Conservation (phyloP, 2,888 invertebrate species). For the Drosophila sordidula region DNA sequence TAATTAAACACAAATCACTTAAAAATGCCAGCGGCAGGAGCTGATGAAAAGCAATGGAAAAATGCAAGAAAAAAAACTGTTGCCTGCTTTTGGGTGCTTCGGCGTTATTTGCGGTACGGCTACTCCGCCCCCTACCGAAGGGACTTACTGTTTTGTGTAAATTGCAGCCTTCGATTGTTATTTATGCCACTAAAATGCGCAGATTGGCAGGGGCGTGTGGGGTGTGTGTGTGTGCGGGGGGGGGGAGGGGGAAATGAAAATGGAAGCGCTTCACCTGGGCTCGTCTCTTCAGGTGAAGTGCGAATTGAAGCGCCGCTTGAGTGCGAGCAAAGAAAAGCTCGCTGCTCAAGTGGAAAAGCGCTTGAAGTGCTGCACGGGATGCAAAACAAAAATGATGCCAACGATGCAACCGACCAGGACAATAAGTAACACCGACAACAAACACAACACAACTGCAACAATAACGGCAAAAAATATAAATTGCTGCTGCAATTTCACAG, state of each 20-base stretch:
- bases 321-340: slow-evolving; percentile 73
- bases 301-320: slow-evolving; percentile 75
- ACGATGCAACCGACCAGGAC: slow-evolving; percentile 54
- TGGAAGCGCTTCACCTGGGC: slow-evolving; percentile 13
- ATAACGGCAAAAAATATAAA: slow-evolving; percentile 16
- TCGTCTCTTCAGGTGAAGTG: slow-evolving; percentile 73
- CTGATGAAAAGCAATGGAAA: slow-evolving; percentile 1
- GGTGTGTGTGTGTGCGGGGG: neutral
- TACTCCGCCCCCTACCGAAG: neutral
- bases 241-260: neutral
- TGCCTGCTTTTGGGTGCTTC: slow-evolving; percentile 37
- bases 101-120: slow-evolving; percentile 44
- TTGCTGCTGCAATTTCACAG: slow-evolving; percentile 35
- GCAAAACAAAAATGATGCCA: slow-evolving; percentile 52
- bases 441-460: slow-evolving; percentile 36
- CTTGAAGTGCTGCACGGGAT: slow-evolving; percentile 42
- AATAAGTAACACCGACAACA: slow-evolving; percentile 43
- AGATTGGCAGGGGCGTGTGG: neutral
- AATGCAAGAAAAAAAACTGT: slow-evolving; percentile 15
- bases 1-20: slow-evolving; percentile 72
- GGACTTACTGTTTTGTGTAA: slow-evolving; percentile 30
- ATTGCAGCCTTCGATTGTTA: slow-evolving; percentile 70
- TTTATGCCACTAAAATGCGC: slow-evolving; percentile 38
- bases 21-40: slow-evolving; percentile 38
- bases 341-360: slow-evolving; percentile 70